These are phyloP conservation scores for Torymus tubicola DNA, from an alignment of 2,888 invertebrate genomes.

Conservation along the genomic window DNA sequence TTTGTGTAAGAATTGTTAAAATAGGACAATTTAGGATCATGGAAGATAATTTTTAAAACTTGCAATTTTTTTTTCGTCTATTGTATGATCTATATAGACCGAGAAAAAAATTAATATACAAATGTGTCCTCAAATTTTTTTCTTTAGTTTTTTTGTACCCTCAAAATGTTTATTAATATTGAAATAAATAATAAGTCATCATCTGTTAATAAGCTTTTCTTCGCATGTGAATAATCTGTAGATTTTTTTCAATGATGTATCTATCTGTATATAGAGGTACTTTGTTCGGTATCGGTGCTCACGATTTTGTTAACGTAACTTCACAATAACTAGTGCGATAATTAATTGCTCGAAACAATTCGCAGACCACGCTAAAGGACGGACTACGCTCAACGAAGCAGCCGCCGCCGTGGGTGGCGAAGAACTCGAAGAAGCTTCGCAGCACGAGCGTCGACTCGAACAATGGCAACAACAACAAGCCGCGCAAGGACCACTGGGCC, in stretches of 20 bases:
- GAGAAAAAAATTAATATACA: no score
- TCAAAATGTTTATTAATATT: no score
- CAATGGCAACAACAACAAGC: slow-evolving; percentile 65
- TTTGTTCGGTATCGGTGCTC: no score
- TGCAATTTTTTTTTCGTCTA: neutral
- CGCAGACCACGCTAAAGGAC: slow-evolving; percentile 72
- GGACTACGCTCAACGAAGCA: slow-evolving; percentile 64
- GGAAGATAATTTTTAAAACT: no score
- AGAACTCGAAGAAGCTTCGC: slow-evolving; percentile 69
- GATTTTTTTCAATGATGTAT: neutral
- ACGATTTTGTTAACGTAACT: neutral
- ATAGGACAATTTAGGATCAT: no score
- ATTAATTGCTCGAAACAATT: neutral
- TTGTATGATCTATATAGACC: neutral
- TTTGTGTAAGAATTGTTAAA: no score
- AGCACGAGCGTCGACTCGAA: slow-evolving; percentile 67
- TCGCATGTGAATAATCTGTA: neutral
- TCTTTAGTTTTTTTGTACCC: no score
- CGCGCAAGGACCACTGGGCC: slow-evolving; percentile 74
- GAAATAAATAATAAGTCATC: no score
- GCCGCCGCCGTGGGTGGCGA: slow-evolving; percentile 69
- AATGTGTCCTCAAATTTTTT: no score
- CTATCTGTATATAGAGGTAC: no score
- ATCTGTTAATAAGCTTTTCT: no score
- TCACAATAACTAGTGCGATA: neutral